These are phyloP conservation scores for Timandra comae DNA, from an alignment of 2,888 invertebrate species.

Conservation along the genomic window DNA sequence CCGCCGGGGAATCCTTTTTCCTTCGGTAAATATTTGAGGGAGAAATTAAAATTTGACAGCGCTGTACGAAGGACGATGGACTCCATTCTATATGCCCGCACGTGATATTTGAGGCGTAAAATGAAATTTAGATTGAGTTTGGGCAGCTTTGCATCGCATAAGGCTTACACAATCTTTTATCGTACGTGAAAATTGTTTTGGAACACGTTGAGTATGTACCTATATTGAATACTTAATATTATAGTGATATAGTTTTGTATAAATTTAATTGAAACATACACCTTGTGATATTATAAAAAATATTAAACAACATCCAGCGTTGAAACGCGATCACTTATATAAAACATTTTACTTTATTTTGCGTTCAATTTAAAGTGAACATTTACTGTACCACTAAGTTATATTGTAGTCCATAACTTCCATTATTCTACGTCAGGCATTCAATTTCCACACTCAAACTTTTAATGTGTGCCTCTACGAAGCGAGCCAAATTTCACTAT, in stretches of 20 bases:
- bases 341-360: too few relatives aligned
- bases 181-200: slow-evolving; percentile 26
- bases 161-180: slow-evolving; percentile 21
- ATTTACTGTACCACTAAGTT: too few relatives aligned
- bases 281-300: too few relatives aligned
- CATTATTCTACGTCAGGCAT: slow-evolving; percentile 9
- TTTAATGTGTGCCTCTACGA: slow-evolving; percentile 31
- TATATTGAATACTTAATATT: too few relatives aligned
- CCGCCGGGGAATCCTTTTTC: slow-evolving; percentile 76
- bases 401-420: too few relatives aligned
- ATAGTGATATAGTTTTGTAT: too few relatives aligned
- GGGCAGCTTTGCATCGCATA: slow-evolving; percentile 51
- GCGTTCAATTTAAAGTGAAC: too few relatives aligned
- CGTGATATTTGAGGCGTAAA: slow-evolving; percentile 74
- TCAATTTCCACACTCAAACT: slow-evolving; percentile 25
- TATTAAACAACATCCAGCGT: too few relatives aligned
- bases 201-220: slow-evolving; percentile 25
- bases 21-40: slow-evolving; percentile 76
- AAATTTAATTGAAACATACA: too few relatives aligned
- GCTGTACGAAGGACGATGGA: slow-evolving; percentile 57
- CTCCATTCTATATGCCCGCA: slow-evolving; percentile 65
- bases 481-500: slow-evolving; percentile 29
- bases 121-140: slow-evolving; percentile 75
- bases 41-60: slow-evolving; percentile 78
- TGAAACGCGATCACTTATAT: too few relatives aligned